These are phyloP conservation scores for Erythrolamprus reginae DNA, from an alignment of 2,113 vertebrate species.

Conservation along the genomic window DNA sequence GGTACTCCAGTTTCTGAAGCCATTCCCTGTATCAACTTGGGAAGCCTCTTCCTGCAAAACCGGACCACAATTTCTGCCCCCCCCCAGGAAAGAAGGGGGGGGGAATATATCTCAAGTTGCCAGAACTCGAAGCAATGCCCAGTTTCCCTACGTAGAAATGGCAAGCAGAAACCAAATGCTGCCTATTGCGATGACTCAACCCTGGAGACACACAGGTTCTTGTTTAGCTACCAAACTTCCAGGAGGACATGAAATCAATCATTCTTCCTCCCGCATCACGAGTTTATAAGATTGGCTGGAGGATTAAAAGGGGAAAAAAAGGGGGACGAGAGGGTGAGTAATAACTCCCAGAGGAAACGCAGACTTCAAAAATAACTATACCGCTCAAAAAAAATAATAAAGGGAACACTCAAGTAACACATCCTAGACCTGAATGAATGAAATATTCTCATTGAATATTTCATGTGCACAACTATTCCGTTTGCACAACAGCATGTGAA, in stretches of 20 bases:
- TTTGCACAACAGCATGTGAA: no score
- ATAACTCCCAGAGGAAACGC: background rate
- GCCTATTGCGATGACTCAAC: background rate
- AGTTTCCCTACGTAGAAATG: background rate
- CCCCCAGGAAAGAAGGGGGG: background rate
- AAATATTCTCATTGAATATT: no score
- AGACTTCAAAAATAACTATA: no score
- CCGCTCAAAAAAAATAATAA: no score
- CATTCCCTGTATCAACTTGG: background rate
- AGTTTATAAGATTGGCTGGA: background rate
- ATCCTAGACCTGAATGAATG: no score
- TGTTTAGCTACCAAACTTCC: no score
- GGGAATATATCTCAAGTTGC: background rate
- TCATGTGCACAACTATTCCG: no score
- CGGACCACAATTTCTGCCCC: background rate
- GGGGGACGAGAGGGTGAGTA: fast-evolving
- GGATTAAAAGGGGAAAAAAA: background rate
- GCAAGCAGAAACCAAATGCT: no score
- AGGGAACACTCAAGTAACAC: no score
- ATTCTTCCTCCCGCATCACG: background rate
- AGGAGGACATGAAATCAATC: background rate
- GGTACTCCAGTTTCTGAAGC: no score
- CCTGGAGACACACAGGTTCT: background rate
- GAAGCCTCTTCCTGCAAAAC: no score
- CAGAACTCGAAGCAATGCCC: background rate